Percentiles rank a stretch among this genome's conserved stretches.
Conservation (phyloP, 2,113 vertebrate genomes). For the Gadus macrocephalus region DNA sequence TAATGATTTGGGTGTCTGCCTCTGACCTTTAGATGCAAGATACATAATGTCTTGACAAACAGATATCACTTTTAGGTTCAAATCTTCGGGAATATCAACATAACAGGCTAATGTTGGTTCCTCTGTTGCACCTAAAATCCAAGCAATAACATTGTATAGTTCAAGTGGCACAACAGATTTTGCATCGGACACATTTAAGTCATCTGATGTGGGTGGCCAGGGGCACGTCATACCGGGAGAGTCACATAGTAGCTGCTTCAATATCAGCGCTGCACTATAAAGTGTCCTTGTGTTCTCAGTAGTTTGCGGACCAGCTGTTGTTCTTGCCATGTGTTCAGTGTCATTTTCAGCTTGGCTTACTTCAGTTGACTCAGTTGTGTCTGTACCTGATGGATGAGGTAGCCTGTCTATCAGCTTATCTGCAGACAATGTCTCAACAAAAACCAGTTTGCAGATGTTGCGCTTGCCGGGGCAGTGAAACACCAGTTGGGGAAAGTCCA, state of each 20-base stretch:
- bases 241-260: constrained; percentile 11
- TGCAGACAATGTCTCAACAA: constrained; percentile 30
- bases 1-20: too few relatives aligned
- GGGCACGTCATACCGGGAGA: constrained; percentile 18
- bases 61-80: too few relatives aligned
- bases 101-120: too few relatives aligned
- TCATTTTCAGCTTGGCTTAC: constrained; percentile 5
- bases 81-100: constrained; percentile 1
- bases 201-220: constrained; percentile 12
- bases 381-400: constrained; percentile 17
- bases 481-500: constrained; percentile 13
- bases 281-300: constrained; percentile 14
- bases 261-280: constrained; percentile 16
- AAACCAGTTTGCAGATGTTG: constrained; percentile 26
- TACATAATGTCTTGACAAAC: too few relatives aligned
- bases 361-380: neutral
- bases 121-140: constrained; percentile 17
- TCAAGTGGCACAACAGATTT: neutral
- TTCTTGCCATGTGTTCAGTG: neutral
- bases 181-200: constrained; percentile 1
- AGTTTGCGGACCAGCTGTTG: neutral
- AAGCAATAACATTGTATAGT: constrained; percentile 13
- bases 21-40: too few relatives aligned
- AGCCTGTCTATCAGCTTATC: constrained; percentile 27
- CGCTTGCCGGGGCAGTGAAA: constrained; percentile 20